A percentile compares a stretch with the other conserved stretches of the same genome.
phyloP scores from a whole-genome alignment of 2,888 invertebrate species.

The Pseudoips prasinana region DNA sequence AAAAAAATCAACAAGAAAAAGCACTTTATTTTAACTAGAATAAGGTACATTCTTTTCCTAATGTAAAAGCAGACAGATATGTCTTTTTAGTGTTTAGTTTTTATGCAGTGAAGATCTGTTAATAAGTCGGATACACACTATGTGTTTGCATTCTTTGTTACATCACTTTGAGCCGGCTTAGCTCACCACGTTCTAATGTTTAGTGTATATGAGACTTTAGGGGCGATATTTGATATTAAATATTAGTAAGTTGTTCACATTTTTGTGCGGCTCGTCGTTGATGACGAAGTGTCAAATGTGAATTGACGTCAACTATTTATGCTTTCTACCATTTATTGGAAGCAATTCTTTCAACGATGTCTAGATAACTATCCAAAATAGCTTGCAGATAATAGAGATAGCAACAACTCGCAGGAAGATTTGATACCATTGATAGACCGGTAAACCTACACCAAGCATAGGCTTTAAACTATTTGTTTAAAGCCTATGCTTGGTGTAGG shows the following conservation, averaged over 20 bases:
- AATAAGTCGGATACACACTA: slow-evolving; percentile 71
- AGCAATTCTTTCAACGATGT: too few relatives aligned
- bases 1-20: slow-evolving; percentile 27
- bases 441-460: too few relatives aligned
- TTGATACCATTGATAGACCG: too few relatives aligned
- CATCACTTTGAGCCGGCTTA: slow-evolving; percentile 75
- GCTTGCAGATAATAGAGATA: too few relatives aligned
- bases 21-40: slow-evolving; percentile 10
- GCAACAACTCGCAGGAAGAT: too few relatives aligned
- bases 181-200: slow-evolving; percentile 73
- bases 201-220: slow-evolving; percentile 73
- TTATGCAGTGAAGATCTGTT: slow-evolving; percentile 66
- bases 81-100: slow-evolving; percentile 6
- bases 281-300: slow-evolving; percentile 62
- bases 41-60: slow-evolving; percentile 30
- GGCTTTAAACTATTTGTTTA: too few relatives aligned
- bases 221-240: slow-evolving; percentile 71
- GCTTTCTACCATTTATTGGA: slow-evolving; percentile 2
- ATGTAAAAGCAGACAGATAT: slow-evolving; percentile 7
- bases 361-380: too few relatives aligned
- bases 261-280: slow-evolving; percentile 57
- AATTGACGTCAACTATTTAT: slow-evolving; percentile 32
- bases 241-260: slow-evolving; percentile 71
- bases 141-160: slow-evolving; percentile 72
- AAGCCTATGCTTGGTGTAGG: too few relatives aligned